phyloP scores from a whole-genome alignment of 2,113 vertebrate species.

The Oreochromis aureus region DNA sequence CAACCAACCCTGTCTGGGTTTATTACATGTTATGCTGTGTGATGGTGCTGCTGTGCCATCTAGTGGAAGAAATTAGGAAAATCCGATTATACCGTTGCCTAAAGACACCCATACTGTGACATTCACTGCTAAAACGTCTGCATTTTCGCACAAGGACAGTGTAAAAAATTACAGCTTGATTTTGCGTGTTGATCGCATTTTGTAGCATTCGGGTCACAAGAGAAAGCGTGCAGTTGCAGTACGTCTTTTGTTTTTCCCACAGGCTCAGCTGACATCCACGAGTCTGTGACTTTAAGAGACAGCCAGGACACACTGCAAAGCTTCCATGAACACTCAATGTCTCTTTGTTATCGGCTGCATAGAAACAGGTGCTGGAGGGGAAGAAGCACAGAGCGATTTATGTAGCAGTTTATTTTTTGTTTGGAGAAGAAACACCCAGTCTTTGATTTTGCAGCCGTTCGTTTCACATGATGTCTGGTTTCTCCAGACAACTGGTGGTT shows the following conservation, averaged over 20 bases:
- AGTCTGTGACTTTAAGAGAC: constrained; percentile 7
- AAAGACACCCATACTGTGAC: not conserved
- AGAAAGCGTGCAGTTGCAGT: not conserved
- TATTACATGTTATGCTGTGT: not conserved
- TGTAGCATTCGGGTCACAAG: not conserved
- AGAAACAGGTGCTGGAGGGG: not conserved
- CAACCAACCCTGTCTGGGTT: not conserved
- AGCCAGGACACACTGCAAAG: not conserved
- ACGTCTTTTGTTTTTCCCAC: not conserved
- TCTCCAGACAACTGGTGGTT: not conserved
- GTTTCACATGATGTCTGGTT: not conserved
- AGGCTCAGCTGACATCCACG: constrained; percentile 35
- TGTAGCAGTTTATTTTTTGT: not conserved
- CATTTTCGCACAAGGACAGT: not conserved
- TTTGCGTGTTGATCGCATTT: not conserved
- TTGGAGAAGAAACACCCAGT: not conserved
- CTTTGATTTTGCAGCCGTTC: not conserved
- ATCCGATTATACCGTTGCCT: not conserved
- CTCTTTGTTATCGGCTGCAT: constrained; percentile 30
- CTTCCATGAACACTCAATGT: constrained; percentile 7
- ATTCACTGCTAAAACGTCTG: not conserved
- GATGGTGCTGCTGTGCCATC: constrained; percentile 21
- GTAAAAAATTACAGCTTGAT: not conserved
- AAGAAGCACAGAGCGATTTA: not conserved
- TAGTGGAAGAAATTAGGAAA: constrained; percentile 10